Percentiles rank a stretch among this genome's conserved stretches.
phyloP scores from a whole-genome alignment of 1,140 invertebrate genomes.

The Apis mellifera region Amel_HAv3.1 CM009936.2:1955501-1956000 shows the following conservation, averaged over 20 bases:
- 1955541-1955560: slow-evolving; percentile 97
- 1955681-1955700: slow-evolving; percentile 94
- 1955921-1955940: too few species aligned
- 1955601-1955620: slow-evolving; percentile 98
- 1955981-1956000: too few species aligned
- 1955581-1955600: slow-evolving; percentile 97
- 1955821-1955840: too few species aligned
- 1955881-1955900: too few species aligned
- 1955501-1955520: slow-evolving; percentile 95
- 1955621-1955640: slow-evolving; percentile 96
- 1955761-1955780: not conserved
- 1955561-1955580: slow-evolving; percentile 99
- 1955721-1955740: slow-evolving; percentile 75
- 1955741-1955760: too few species aligned
- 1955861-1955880: too few species aligned
- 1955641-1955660: slow-evolving; percentile 97
- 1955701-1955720: slow-evolving; percentile 84
- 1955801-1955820: not conserved
- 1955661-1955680: slow-evolving; percentile 96
- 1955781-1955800: not conserved
- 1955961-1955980: too few species aligned
- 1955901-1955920: too few species aligned
- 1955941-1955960: too few species aligned
- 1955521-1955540: slow-evolving; percentile 99
- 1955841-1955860: too few species aligned